Conservation (phyloP, 2,113 vertebrate species). For the Scophthalmus maximus region DNA sequence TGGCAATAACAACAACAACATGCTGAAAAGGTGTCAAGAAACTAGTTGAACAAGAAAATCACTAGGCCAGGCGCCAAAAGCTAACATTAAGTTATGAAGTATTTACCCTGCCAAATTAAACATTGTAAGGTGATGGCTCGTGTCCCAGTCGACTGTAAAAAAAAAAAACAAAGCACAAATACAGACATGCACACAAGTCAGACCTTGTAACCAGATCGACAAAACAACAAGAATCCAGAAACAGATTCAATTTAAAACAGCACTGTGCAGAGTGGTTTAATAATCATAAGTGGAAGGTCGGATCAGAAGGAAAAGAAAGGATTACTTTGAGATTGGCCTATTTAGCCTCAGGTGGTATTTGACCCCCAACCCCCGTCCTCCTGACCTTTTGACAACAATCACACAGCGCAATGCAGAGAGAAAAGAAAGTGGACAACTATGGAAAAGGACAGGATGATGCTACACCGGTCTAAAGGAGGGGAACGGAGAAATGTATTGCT, state of each 20-base stretch:
- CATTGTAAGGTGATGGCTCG: not conserved
- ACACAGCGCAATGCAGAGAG: not conserved
- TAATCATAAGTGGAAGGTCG: too few species aligned
- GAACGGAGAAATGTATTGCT: constrained; percentile 1
- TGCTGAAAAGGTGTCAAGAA: not conserved
- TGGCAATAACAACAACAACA: not conserved
- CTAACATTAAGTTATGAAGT: not conserved
- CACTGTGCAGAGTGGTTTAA: too few species aligned
- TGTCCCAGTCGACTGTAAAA: not conserved
- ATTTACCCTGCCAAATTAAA: not conserved
- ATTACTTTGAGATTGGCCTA: not conserved
- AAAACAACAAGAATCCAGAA: too few species aligned
- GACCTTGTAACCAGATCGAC: too few species aligned
- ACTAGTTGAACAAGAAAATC: not conserved
- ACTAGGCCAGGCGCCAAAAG: not conserved
- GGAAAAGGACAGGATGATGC: not conserved
- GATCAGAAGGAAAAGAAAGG: not conserved
- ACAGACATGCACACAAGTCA: too few species aligned
- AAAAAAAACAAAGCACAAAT: too few species aligned
- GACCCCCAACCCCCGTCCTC: not conserved
- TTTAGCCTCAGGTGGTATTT: not conserved
- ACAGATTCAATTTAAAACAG: too few species aligned
- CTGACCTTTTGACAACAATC: not conserved
- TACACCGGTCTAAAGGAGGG: not conserved
- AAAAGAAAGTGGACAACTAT: not conserved